Evolutionary conservation across 2,888 invertebrate genomes (phyloP), one percentile per base, ranked within the genome.

Genomic region (Priocnemis perturbator): DNA sequence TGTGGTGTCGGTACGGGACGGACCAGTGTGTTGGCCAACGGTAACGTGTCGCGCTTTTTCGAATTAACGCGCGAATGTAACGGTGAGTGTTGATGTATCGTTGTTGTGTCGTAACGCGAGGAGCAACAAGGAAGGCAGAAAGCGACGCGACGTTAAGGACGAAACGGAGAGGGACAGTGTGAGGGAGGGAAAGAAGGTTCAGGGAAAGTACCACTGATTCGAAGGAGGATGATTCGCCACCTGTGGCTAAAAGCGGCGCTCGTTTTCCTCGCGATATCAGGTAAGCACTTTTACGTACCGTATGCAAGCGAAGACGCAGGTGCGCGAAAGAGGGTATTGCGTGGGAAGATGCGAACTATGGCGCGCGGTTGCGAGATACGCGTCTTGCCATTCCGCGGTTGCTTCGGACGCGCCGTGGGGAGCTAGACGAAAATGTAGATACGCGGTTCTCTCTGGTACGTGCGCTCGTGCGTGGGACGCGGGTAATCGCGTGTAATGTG

Each of bases 171-270:
- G 26, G 7, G 37, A 37, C 37, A 37, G 4, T 37, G 37, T 37
- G 37, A 37, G 7, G 37, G 37, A 11, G 37, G 1, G 21, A 55
- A 15, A 14, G 1, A 21, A 55, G 17, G 11, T 20, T 47, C 20
- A 17, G 30, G 30, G 37, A 37, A 59, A 26, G 47, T 59, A 2
- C 20, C 44, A 23, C 17, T 53, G 55, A 62, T 60, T 69, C 73
- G 67, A 72, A 37, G 7, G 37, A 37, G 37, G 76, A 86, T 85
- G 86, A 66, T 76, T 76, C 79, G 78, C 73, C 76, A 82, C 81
- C 82, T 81, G 77, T 86, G 86, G 86, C 82, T 86, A 78, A 76
- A 70, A 64, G 76, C 82, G 56, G 66, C 74, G 52, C 60, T 86
- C 68, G 73, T 78, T 57, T 74, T 84, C 67, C 64, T 81, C 68